phyloP scores from a whole-genome alignment of 2,113 vertebrate genomes.

The Lanius ludovicianus region DNA sequence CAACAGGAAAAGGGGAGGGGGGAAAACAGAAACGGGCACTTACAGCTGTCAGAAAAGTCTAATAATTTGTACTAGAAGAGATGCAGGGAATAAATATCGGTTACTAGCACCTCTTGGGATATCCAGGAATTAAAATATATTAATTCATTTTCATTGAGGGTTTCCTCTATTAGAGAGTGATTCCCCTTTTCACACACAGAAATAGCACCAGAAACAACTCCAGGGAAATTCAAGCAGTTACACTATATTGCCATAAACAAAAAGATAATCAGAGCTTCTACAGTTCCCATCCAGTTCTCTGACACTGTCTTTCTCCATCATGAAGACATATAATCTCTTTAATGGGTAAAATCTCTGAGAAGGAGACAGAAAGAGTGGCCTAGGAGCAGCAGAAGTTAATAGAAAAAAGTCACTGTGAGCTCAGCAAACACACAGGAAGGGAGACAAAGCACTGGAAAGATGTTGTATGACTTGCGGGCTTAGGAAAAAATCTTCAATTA shows the following conservation, averaged over 20 bases:
- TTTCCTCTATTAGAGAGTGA: neutral
- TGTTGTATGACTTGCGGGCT: neutral
- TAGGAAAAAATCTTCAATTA: neutral
- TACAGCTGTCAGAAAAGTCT: neutral
- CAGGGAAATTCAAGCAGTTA: neutral
- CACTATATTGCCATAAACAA: neutral
- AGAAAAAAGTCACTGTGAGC: neutral
- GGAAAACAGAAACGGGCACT: neutral
- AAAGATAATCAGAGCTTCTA: neutral
- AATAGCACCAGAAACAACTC: neutral
- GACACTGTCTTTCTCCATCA: neutral
- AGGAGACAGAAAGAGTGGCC: neutral
- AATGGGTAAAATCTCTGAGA: neutral
- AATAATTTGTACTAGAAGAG: neutral
- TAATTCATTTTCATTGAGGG: neutral
- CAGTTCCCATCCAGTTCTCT: neutral
- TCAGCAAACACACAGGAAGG: neutral
- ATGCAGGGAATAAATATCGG: neutral
- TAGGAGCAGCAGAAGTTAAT: neutral
- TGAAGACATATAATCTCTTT: neutral
- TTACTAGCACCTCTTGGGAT: neutral
- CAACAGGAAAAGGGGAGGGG: neutral
- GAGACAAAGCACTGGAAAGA: neutral
- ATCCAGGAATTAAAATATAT: neutral
- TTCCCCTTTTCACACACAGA: neutral